phyloP scores from a whole-genome alignment of 1,140 invertebrate species.

The Chionoecetes opilio region DNA sequence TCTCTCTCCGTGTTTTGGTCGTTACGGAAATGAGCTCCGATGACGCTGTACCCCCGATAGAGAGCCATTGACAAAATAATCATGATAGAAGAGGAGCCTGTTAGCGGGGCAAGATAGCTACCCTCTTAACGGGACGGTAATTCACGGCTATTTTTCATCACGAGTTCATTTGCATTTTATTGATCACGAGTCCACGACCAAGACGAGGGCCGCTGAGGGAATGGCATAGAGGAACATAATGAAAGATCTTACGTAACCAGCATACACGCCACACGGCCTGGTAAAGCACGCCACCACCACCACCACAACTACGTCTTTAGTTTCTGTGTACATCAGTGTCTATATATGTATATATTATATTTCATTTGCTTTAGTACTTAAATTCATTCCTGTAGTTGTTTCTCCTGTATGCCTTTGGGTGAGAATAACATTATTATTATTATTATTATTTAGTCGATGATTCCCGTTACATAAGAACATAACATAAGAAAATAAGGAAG shows the following conservation, averaged over 20 bases:
- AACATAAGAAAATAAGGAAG: too few species aligned
- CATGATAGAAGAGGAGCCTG: background rate
- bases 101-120: background rate
- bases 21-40: background rate
- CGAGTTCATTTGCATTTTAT: conserved; percentile 7
- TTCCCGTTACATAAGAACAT: too few species aligned
- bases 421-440: too few species aligned
- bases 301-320: background rate
- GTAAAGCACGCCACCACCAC: background rate
- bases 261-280: background rate
- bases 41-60: background rate
- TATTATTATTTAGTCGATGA: too few species aligned
- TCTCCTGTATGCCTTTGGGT: too few species aligned
- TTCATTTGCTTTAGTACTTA: too few species aligned
- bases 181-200: conserved; percentile 25
- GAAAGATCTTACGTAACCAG: background rate
- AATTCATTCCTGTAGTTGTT: too few species aligned
- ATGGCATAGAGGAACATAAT: background rate
- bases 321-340: too few species aligned
- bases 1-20: background rate
- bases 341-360: too few species aligned
- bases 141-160: conserved; percentile 29
- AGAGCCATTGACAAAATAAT: background rate
- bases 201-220: background rate
- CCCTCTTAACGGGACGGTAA: background rate